Evolutionary conservation across 2,888 invertebrate species (phyloP).

Genomic region (Phrixothrix hirtus): DNA sequence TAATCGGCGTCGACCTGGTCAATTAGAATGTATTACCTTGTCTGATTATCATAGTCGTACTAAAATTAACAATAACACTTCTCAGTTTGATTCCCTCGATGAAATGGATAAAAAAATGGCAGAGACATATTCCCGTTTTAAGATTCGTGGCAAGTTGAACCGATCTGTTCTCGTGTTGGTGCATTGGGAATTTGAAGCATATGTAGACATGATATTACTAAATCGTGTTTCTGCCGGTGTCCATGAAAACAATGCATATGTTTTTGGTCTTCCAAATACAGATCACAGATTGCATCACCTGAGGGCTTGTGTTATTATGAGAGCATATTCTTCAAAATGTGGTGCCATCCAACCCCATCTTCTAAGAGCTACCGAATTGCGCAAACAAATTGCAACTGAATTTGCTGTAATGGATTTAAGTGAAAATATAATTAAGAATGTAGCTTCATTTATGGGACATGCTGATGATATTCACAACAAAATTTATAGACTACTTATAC

Average conservation of each 20-base stretch:
- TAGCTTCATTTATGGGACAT: conserved; percentile 1
- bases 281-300: background rate
- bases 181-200: background rate
- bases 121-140: background rate
- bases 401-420: background rate
- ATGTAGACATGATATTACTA: background rate
- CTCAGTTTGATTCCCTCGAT: too few species aligned
- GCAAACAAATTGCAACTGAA: conserved; percentile 4
- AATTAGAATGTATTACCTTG: background rate
- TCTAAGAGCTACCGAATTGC: background rate
- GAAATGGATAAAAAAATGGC: background rate
- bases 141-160: conserved; percentile 3
- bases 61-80: background rate
- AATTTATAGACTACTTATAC: background rate
- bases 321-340: background rate
- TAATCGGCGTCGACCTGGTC: background rate
- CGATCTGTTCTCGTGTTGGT: background rate
- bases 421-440: background rate
- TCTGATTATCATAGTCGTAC: too few species aligned
- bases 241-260: background rate
- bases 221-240: background rate
- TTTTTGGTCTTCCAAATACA: background rate
- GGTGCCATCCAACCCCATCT: background rate
- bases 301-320: conserved; percentile 1
- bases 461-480: background rate